Conservation (phyloP, 2,113 vertebrate species). For the Barbus barbus region DNA sequence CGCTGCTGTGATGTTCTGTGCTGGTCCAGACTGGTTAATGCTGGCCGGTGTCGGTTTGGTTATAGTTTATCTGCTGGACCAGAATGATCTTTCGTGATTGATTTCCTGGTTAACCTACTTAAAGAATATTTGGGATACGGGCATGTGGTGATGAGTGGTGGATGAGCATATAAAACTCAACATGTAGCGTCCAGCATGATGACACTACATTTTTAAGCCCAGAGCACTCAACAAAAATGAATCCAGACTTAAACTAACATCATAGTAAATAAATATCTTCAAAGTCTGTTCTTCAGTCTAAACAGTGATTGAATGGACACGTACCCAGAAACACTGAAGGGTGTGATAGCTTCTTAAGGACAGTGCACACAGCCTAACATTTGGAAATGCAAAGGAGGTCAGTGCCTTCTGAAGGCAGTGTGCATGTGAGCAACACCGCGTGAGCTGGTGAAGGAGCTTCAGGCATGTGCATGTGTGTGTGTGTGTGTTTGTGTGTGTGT, state of each 20-base stretch:
- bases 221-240: not conserved
- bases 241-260: not conserved
- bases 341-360: not conserved
- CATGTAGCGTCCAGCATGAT: too few species aligned
- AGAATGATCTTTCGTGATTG: not conserved
- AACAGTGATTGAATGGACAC: not conserved
- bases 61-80: not conserved
- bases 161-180: too few species aligned
- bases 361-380: not conserved
- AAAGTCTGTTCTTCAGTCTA: not conserved
- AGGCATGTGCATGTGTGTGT: slow-evolving; percentile 5
- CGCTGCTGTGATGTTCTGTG: not conserved
- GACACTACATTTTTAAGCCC: too few species aligned
- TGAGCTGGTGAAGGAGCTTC: slow-evolving; percentile 22
- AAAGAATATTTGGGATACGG: too few species aligned
- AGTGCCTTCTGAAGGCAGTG: slow-evolving; percentile 20
- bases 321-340: not conserved
- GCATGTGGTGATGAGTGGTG: too few species aligned
- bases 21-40: not conserved
- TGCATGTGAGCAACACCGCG: slow-evolving; percentile 11
- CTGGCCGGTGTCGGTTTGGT: not conserved
- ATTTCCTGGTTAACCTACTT: too few species aligned
- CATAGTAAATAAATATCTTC: not conserved
- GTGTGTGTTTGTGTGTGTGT: slow-evolving; percentile 4
- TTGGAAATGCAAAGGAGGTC: slow-evolving; percentile 11